Conservation (phyloP, 2,888 invertebrate genomes). For the Campoplex capitator region DNA sequence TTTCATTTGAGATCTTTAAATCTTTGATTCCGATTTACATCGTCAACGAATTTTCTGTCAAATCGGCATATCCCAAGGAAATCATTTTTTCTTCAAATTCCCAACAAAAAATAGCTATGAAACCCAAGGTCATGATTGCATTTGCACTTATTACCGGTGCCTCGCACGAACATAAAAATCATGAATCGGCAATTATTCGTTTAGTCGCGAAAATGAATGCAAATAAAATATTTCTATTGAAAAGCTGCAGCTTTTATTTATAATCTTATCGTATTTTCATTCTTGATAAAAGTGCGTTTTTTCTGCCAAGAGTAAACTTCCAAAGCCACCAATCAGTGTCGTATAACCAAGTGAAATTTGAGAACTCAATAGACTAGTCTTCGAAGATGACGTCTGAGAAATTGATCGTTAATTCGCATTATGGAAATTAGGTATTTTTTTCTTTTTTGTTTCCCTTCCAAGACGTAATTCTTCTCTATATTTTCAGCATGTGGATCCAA, state of each 20-base stretch:
- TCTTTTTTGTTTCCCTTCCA: not conserved
- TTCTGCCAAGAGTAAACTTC: not conserved
- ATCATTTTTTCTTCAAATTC: no score
- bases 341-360: conserved; percentile 46
- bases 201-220: not conserved
- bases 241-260: not conserved
- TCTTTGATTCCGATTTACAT: not conserved
- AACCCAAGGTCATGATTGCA: no score
- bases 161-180: no score
- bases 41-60: no score
- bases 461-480: not conserved
- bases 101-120: no score
- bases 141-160: no score
- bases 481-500: conserved; percentile 7
- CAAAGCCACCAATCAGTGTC: conserved; percentile 22
- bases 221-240: not conserved
- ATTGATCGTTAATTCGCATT: conserved; percentile 41
- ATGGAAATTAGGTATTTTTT: conserved; percentile 24
- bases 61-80: no score
- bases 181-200: not conserved
- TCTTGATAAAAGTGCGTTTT: not conserved
- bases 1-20: not conserved
- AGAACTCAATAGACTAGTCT: conserved; percentile 22
- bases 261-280: conserved; percentile 17
- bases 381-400: not conserved